Conservation (phyloP, 2,888 invertebrate species). For the Campaea margaritaria region DNA sequence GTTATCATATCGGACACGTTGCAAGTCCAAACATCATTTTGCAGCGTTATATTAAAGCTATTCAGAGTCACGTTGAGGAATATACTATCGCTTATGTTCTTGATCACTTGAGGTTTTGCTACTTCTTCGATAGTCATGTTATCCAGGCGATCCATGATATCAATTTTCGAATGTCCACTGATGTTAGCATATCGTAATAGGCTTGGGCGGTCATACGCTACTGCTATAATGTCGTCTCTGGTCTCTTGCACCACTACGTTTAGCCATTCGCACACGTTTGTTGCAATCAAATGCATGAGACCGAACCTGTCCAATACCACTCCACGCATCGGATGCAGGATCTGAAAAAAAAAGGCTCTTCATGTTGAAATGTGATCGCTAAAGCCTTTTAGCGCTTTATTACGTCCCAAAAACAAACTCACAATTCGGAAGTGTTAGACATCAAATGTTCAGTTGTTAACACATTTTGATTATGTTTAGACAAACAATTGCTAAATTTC, state of each 20-base stretch:
- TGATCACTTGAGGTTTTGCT: slow-evolving; percentile 18
- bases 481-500: slow-evolving; percentile 16
- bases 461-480: slow-evolving; percentile 19
- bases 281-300: slow-evolving; percentile 96
- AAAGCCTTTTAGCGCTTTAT: slow-evolving; percentile 5
- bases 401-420: slow-evolving; percentile 1
- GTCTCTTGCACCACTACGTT: slow-evolving; percentile 95
- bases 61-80: slow-evolving; percentile 45
- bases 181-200: slow-evolving; percentile 70
- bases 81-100: slow-evolving; percentile 38
- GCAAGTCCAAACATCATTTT: slow-evolving; percentile 67
- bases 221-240: slow-evolving; percentile 90
- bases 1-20: slow-evolving; percentile 84
- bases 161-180: slow-evolving; percentile 57
- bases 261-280: slow-evolving; percentile 97
- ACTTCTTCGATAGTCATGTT: slow-evolving; percentile 57
- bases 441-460: slow-evolving; percentile 14
- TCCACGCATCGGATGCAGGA: slow-evolving; percentile 77
- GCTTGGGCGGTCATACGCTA: slow-evolving; percentile 68
- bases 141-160: slow-evolving; percentile 54
- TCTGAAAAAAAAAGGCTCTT: slow-evolving; percentile 53
- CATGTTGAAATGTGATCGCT: not conserved
- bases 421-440: slow-evolving; percentile 9
- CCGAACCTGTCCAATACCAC: slow-evolving; percentile 90
- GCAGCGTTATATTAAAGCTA: slow-evolving; percentile 51